Evolutionary conservation across 2,113 vertebrate species (phyloP).

Genomic region (Antennarius striatus): DNA sequence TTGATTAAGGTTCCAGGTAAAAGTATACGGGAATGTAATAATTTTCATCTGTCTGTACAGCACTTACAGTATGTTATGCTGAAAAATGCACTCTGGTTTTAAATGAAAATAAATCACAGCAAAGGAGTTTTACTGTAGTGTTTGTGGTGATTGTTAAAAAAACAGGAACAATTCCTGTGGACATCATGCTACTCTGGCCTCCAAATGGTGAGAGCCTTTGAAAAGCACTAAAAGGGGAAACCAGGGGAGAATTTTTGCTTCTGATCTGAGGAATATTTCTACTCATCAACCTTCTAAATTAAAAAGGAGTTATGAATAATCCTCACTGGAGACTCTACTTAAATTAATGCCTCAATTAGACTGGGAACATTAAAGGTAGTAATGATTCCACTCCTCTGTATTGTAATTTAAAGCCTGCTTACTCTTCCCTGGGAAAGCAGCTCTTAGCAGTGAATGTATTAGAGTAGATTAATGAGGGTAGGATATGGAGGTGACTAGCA

Average conservation of each 20-base stretch:
- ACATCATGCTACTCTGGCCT: slow-evolving; percentile 18
- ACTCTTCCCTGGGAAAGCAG: slow-evolving; percentile 73
- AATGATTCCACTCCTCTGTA: slow-evolving; percentile 80
- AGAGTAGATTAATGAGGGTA: slow-evolving; percentile 78
- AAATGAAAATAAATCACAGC: slow-evolving; percentile 1
- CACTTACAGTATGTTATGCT: background rate
- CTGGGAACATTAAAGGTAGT: slow-evolving; percentile 83
- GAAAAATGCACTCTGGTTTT: slow-evolving; percentile 3
- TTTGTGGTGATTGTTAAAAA: slow-evolving; percentile 24
- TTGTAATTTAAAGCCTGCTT: slow-evolving; percentile 80
- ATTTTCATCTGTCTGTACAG: slow-evolving; percentile 1
- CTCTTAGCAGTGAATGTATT: slow-evolving; percentile 76
- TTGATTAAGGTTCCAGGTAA: background rate
- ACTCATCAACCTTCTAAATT: slow-evolving; percentile 76
- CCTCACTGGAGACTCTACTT: slow-evolving; percentile 75
- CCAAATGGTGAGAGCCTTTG: slow-evolving; percentile 37
- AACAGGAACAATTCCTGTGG: background rate
- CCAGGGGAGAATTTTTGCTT: slow-evolving; percentile 33
- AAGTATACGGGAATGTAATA: background rate
- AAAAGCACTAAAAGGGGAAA: slow-evolving; percentile 46
- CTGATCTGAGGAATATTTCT: slow-evolving; percentile 67
- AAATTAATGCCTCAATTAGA: slow-evolving; percentile 85
- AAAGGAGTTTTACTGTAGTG: slow-evolving; percentile 1
- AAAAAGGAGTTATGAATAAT: slow-evolving; percentile 82
- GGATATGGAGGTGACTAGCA: slow-evolving; percentile 69